These are phyloP conservation scores for Neostethus bicornis DNA, from an alignment of 2,797 vertebrate species.

Conservation along the genomic window DNA sequence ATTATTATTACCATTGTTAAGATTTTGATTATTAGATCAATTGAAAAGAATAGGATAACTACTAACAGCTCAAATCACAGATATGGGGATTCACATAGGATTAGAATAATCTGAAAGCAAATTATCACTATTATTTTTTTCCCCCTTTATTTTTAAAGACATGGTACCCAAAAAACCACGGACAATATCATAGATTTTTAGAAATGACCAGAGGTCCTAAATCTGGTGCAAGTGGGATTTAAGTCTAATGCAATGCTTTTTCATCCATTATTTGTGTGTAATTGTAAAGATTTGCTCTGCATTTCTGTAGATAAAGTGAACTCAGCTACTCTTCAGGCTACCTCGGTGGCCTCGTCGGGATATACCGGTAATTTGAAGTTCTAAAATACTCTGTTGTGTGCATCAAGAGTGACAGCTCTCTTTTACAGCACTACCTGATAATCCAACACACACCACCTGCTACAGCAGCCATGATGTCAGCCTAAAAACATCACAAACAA, in stretches of 20 bases:
- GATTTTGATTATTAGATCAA: too few relatives aligned
- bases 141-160: too few relatives aligned
- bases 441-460: slow-evolving; percentile 61
- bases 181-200: too few relatives aligned
- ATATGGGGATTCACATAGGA: too few relatives aligned
- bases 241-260: background rate
- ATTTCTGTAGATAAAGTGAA: slow-evolving; percentile 2
- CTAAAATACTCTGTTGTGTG: slow-evolving; percentile 9
- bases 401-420: slow-evolving; percentile 34
- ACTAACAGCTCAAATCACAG: too few relatives aligned
- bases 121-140: too few relatives aligned
- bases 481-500: slow-evolving; percentile 68
- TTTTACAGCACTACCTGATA: slow-evolving; percentile 58
- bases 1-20: too few relatives aligned
- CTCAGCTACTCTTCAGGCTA: background rate
- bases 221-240: too few relatives aligned
- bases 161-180: too few relatives aligned
- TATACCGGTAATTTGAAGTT: background rate
- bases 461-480: slow-evolving; percentile 69
- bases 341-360: background rate
- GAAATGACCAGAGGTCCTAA: too few relatives aligned
- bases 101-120: too few relatives aligned
- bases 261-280: slow-evolving; percentile 4
- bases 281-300: background rate
- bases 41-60: too few relatives aligned